Conservation (phyloP, 1,140 invertebrate species). For the Cydia splendana region DNA sequence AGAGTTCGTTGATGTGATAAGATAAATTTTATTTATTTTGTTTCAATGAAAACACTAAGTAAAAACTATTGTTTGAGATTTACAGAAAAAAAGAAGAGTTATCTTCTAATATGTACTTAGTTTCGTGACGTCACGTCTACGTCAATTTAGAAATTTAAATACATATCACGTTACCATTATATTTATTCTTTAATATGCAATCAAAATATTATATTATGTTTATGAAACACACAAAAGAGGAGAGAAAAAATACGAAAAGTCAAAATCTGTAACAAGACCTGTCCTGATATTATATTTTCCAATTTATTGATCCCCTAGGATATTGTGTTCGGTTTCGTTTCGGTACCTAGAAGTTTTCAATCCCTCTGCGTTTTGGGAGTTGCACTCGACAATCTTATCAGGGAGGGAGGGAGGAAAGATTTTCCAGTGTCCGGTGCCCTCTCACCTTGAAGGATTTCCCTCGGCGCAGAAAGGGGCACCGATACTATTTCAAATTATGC, state of each 20-base stretch:
- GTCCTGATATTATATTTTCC: constrained; percentile 73
- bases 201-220: not conserved
- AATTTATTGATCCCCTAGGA: constrained; percentile 76
- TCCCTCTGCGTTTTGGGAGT: constrained; percentile 76
- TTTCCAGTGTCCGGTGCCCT: constrained; percentile 72
- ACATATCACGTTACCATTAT: too few species aligned
- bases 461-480: constrained; percentile 51
- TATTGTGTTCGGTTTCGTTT: constrained; percentile 72
- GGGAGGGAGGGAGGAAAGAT: constrained; percentile 63
- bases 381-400: constrained; percentile 78
- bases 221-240: constrained; percentile 53
- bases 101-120: not conserved
- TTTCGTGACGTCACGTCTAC: too few species aligned
- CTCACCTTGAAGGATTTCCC: constrained; percentile 75
- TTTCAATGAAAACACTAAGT: not conserved
- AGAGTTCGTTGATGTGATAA: constrained; percentile 44
- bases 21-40: constrained; percentile 34
- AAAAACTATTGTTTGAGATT: not conserved
- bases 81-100: too few species aligned
- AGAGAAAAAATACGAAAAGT: constrained; percentile 53
- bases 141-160: not conserved
- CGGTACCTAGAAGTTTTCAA: constrained; percentile 69
- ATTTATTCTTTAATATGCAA: not conserved
- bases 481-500: constrained; percentile 74
- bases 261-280: constrained; percentile 57